Percentiles rank a stretch among this genome's conserved stretches.
phyloP scores from a whole-genome alignment of 2,113 vertebrate genomes.

The Sciurus niger region DNA sequence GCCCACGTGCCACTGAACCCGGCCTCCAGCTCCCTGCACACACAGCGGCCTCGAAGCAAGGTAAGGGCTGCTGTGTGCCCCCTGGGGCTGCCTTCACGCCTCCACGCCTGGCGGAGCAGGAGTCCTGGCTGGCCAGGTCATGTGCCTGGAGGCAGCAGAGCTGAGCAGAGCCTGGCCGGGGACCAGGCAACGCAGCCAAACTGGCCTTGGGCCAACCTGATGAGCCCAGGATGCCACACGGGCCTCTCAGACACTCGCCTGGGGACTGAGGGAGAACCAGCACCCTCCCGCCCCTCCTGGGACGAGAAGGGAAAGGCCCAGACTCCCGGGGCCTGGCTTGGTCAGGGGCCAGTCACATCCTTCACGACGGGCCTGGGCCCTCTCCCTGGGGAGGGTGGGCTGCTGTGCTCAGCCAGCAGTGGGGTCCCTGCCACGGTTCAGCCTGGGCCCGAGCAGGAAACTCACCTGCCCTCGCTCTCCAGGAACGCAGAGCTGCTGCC shows the following conservation, averaged over 20 bases:
- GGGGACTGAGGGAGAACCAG: neutral
- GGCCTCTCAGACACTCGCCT: neutral
- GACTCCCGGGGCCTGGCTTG: neutral
- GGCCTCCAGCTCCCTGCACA: neutral
- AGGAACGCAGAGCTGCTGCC: slow-evolving; percentile 94
- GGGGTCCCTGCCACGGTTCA: too few relatives aligned
- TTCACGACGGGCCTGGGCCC: accelerated
- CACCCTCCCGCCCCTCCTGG: neutral
- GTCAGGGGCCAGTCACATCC: neutral
- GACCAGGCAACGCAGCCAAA: too few relatives aligned
- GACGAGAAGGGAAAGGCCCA: neutral
- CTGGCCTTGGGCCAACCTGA: too few relatives aligned
- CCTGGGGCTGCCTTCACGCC: neutral
- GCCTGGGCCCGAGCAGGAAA: neutral
- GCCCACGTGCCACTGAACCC: neutral
- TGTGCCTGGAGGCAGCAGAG: neutral
- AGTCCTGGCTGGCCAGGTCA: neutral
- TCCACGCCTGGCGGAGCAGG: neutral
- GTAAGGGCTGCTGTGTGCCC: neutral
- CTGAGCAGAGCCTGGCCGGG: neutral
- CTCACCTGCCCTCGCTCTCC: slow-evolving; percentile 94
- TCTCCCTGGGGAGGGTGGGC: accelerated
- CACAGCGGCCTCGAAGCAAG: accelerated
- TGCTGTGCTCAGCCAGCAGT: accelerated
- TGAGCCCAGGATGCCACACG: accelerated